These are phyloP conservation scores for Oscheius myriophilus DNA, from an alignment of 2,888 invertebrate genomes.

Conservation along the genomic window DNA sequence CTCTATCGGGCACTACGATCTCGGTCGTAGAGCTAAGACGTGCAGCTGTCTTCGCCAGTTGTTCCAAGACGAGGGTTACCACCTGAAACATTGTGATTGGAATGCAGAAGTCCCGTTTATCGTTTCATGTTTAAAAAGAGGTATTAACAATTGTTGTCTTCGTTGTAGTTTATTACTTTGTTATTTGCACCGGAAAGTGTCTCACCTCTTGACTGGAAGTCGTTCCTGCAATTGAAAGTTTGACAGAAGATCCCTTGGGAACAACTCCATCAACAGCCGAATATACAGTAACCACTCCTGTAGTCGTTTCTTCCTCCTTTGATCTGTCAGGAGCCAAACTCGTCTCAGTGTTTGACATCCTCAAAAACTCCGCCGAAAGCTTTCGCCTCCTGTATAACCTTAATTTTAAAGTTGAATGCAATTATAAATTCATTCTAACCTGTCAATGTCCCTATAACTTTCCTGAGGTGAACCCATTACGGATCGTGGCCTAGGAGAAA, in stretches of 20 bases:
- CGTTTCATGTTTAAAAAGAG: too few species aligned
- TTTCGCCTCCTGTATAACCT: constrained; percentile 48
- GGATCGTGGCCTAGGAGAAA: constrained; percentile 34
- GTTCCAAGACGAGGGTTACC: constrained; percentile 92
- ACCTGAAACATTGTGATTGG: constrained; percentile 71
- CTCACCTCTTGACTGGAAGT: constrained; percentile 89
- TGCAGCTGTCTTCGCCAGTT: constrained; percentile 84
- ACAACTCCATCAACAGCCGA: constrained; percentile 90
- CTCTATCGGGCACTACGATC: constrained; percentile 75
- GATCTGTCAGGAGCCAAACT: constrained; percentile 37
- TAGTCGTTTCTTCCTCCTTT: constrained; percentile 36
- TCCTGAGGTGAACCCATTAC: constrained; percentile 48
- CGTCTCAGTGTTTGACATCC: constrained; percentile 27
- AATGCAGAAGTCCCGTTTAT: not conserved
- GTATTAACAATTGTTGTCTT: too few species aligned
- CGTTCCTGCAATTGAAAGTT: constrained; percentile 88
- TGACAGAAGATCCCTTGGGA: constrained; percentile 74
- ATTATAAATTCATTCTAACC: constrained; percentile 17
- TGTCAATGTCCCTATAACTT: constrained; percentile 50
- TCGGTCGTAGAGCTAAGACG: constrained; percentile 27
- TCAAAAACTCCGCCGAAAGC: constrained; percentile 35
- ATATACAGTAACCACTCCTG: constrained; percentile 78
- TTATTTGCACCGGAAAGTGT: not conserved
- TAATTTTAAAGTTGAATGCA: constrained; percentile 9
- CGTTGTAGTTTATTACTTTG: not conserved